Evolutionary conservation across 1,140 invertebrate species (phyloP), one percentile per base, ranked within the genome.

Genomic region (Pseudachorutes palmiensis): DNA sequence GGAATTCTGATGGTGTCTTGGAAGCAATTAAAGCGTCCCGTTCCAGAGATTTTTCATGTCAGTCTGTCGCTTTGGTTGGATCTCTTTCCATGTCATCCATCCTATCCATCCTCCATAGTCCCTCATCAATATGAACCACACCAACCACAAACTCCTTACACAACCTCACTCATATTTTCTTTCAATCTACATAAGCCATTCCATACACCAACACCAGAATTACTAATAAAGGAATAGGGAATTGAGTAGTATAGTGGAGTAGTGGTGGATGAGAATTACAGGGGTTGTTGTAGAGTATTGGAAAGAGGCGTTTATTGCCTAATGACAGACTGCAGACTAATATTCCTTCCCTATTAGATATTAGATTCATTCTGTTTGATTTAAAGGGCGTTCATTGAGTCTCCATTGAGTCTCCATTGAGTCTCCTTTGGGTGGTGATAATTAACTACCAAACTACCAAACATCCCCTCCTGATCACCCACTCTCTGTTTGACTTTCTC

Each of bases 121-220:
- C 58, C 70, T 71, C 70, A 73, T 71, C 70, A 71, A 71, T 73
- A 71, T 73, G 69, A 70, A 65, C 30, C 64, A 65, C 72, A 69
- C 68, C 67, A 69, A 26, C 5, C 64, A 62, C 64, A 30, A n/a
- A 69, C 69, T 63, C 62, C 68, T 73, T 71, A 65, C 64, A 62
- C 67, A 66, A 49, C 63, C 66, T 45, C 22, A 68, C 72, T 71
- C 70, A 73, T 73, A 71, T 71, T 71, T 73, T 73, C 72, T 73
- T 73, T 73, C 72, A 73, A 73, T 73, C 72, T 73, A 71, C 72
- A 73, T 73, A 73, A 73, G 70, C 72, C 72, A 68, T 71, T 67
- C 62, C 58, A 51, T 22, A 32, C 49, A 61, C 64, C 70, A 67
- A 67, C 32, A 36, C 49, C 64, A 62, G 72, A 73, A 73, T 73